A percentile compares a stretch with the other conserved stretches of the same genome.
Conservation (phyloP, 2,113 vertebrate genomes). For the Austrofundulus limnaeus region DNA sequence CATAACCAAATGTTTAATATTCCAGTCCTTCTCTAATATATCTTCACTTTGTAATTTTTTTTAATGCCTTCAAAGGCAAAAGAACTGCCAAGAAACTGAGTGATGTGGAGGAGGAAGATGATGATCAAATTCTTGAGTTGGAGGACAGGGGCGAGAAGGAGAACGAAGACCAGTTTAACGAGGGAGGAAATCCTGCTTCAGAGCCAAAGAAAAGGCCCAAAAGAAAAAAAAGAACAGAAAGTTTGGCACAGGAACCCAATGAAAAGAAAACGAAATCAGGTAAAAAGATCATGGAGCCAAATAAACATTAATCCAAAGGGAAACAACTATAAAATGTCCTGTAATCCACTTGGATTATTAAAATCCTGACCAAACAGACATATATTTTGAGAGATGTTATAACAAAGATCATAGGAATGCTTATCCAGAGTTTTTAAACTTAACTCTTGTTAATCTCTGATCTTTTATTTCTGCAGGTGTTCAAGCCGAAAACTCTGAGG, state of each 20-base stretch:
- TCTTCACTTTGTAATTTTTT: neutral
- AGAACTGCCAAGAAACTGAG: conserved; percentile 43
- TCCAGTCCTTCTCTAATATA: neutral
- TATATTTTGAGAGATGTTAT: too few relatives aligned
- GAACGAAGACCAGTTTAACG: conserved; percentile 78
- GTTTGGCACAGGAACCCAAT: conserved; percentile 43
- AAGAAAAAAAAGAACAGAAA: conserved; percentile 64
- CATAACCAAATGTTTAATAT: too few relatives aligned
- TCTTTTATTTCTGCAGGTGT: conserved; percentile 35
- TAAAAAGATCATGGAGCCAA: neutral
- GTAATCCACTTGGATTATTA: too few relatives aligned
- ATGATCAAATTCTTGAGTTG: conserved; percentile 38
- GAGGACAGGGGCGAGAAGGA: conserved; percentile 82
- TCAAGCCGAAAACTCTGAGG: conserved; percentile 54
- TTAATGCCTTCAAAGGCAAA: conserved; percentile 33
- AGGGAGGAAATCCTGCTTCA: conserved; percentile 29
- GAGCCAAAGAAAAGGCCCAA: conserved; percentile 73
- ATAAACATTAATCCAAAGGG: too few relatives aligned
- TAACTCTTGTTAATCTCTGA: neutral
- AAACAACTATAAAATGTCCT: too few relatives aligned
- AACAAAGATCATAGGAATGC: too few relatives aligned
- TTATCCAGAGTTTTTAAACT: too few relatives aligned
- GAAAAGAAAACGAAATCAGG: conserved; percentile 41
- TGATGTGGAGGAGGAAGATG: conserved; percentile 61
- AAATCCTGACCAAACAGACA: too few relatives aligned